A percentile compares a stretch with the other conserved stretches of the same genome.
Evolutionary conservation across 2,797 vertebrate species (phyloP).

Genomic region (Micrastur ruficollis): DNA sequence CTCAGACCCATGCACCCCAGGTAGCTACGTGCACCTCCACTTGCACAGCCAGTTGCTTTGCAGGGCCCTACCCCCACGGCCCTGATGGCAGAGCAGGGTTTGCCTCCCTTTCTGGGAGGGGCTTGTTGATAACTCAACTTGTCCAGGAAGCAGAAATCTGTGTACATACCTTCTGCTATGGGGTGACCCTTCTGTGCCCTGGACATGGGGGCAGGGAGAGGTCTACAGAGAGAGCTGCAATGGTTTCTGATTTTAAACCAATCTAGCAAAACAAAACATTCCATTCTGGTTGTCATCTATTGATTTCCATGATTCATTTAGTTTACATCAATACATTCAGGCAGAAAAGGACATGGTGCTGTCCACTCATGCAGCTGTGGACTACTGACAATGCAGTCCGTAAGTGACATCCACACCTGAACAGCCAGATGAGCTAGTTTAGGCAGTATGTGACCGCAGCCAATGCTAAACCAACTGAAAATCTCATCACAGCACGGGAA

Average conservation of each 20-base stretch:
- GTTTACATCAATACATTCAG: neutral
- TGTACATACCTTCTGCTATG: neutral
- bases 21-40: no score
- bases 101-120: neutral
- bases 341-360: neutral
- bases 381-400: fast-evolving
- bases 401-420: neutral
- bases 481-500: neutral
- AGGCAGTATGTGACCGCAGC: fast-evolving
- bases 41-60: neutral
- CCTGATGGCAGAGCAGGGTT: neutral
- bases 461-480: neutral
- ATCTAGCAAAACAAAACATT: neutral
- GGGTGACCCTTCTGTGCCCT: neutral
- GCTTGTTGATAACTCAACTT: neutral
- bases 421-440: neutral
- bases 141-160: neutral
- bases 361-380: neutral
- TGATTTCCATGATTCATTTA: neutral
- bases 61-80: neutral
- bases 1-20: neutral
- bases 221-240: neutral
- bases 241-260: neutral
- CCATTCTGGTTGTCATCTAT: neutral
- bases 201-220: neutral